Evolutionary conservation across 2,797 vertebrate species (phyloP).

Genomic region (Rhyacichthys aspro): DNA sequence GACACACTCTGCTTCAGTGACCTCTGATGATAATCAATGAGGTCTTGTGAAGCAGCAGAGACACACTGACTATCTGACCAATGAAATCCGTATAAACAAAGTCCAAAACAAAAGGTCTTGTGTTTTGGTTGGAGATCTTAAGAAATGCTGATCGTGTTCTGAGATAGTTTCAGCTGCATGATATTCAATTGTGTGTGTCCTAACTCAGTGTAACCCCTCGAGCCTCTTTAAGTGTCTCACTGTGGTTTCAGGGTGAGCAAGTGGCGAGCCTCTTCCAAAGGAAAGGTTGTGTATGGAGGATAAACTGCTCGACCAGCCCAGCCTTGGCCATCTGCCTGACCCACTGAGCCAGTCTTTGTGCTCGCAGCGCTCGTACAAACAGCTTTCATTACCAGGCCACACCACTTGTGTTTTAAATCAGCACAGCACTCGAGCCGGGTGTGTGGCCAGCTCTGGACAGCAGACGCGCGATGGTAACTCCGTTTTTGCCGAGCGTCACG

Average conservation of each 20-base stretch:
- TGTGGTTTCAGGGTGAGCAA: conserved; percentile 48
- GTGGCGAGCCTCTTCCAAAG: conserved; percentile 45
- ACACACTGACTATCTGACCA: conserved; percentile 22
- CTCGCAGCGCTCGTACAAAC: conserved; percentile 52
- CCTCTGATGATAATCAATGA: conserved; percentile 50
- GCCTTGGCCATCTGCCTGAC: conserved; percentile 70
- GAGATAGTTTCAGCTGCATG: no score
- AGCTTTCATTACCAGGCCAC: conserved; percentile 62
- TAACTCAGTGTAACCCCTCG: not conserved
- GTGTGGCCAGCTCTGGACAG: conserved; percentile 37
- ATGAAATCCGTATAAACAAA: conserved; percentile 15
- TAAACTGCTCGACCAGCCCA: conserved; percentile 55
- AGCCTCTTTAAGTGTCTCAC: conserved; percentile 39
- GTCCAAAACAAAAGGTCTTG: conserved; percentile 15
- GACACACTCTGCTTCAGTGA: conserved; percentile 18
- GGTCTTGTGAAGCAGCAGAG: conserved; percentile 11
- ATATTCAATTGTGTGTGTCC: not conserved
- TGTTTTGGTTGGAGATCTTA: conserved; percentile 11
- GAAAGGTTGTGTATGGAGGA: conserved; percentile 69
- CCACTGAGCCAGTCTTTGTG: conserved; percentile 72
- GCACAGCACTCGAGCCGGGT: conserved; percentile 47
- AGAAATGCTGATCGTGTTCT: conserved; percentile 6
- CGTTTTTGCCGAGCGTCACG: no score
- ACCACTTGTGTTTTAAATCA: conserved; percentile 62
- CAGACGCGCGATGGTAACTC: conserved; percentile 12